phyloP scores from a whole-genome alignment of 2,888 invertebrate species.

The Hemithea aestivaria region DNA sequence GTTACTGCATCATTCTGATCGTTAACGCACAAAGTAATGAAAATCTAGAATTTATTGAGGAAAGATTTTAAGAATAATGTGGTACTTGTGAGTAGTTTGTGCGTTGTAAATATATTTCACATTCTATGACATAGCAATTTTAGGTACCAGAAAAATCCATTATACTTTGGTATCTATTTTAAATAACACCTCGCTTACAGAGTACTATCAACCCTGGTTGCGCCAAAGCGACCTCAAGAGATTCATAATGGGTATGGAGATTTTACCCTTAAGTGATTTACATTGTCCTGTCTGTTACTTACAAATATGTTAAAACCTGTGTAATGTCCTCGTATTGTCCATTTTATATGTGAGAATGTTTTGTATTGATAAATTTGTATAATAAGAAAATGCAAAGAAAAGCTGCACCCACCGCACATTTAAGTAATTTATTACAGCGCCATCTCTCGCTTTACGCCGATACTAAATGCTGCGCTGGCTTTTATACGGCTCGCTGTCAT shows the following conservation, averaged over 20 bases:
- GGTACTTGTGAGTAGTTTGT: too few species aligned
- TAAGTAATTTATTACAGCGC: constrained; percentile 23
- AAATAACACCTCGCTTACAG: constrained; percentile 43
- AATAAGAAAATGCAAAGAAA: constrained; percentile 2
- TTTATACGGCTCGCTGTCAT: neutral
- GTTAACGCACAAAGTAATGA: too few species aligned
- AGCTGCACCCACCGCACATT: neutral
- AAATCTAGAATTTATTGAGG: too few species aligned
- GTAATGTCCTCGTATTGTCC: constrained; percentile 15
- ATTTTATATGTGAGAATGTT: constrained; percentile 9
- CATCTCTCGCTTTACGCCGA: constrained; percentile 24
- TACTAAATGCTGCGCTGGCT: constrained; percentile 13
- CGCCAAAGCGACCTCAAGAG: constrained; percentile 54
- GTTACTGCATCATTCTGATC: too few species aligned
- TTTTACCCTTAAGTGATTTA: constrained; percentile 19
- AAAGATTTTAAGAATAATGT: too few species aligned
- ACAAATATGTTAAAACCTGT: constrained; percentile 10
- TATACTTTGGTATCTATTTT: neutral
- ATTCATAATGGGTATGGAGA: constrained; percentile 62
- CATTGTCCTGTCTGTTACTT: constrained; percentile 2
- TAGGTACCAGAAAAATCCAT: too few species aligned
- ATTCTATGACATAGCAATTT: too few species aligned
- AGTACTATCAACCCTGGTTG: constrained; percentile 53
- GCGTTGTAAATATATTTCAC: too few species aligned
- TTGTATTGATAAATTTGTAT: neutral